phyloP scores from a whole-genome alignment of 2,888 invertebrate species.

The Eupithecia centaureata region DNA sequence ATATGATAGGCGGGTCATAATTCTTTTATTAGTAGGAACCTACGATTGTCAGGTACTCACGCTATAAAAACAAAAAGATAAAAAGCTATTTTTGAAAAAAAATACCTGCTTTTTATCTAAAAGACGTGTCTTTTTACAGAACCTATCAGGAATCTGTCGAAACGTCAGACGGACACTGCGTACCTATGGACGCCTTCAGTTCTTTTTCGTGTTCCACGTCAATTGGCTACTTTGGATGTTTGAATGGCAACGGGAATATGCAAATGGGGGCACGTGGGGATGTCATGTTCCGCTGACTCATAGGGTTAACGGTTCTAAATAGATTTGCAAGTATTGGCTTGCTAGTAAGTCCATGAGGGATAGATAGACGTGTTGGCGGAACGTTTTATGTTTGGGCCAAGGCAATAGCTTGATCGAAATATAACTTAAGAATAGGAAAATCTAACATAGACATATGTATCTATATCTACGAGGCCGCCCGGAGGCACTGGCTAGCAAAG shows the following conservation, averaged over 20 bases:
- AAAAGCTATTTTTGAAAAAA: neutral
- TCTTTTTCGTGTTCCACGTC: constrained; percentile 47
- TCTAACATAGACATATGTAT: neutral
- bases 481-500: no score
- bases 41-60: no score
- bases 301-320: constrained; percentile 31
- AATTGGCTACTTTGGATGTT: constrained; percentile 44
- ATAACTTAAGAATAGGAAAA: neutral
- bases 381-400: neutral
- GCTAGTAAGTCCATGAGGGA: constrained; percentile 10
- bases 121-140: constrained; percentile 57
- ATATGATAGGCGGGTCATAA: no score
- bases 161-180: constrained; percentile 50
- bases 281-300: constrained; percentile 38
- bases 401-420: neutral
- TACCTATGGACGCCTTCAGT: constrained; percentile 38
- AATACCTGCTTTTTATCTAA: constrained; percentile 27
- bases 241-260: constrained; percentile 46
- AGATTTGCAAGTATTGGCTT: constrained; percentile 34
- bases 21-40: no score
- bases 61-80: no score
- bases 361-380: neutral
- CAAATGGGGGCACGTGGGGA: constrained; percentile 42
- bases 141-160: constrained; percentile 70
- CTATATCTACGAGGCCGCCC: no score